Percentiles rank a stretch among this genome's conserved stretches.
Conservation (phyloP, 2,113 vertebrate species). For the Poicephalus gulielmi region DNA sequence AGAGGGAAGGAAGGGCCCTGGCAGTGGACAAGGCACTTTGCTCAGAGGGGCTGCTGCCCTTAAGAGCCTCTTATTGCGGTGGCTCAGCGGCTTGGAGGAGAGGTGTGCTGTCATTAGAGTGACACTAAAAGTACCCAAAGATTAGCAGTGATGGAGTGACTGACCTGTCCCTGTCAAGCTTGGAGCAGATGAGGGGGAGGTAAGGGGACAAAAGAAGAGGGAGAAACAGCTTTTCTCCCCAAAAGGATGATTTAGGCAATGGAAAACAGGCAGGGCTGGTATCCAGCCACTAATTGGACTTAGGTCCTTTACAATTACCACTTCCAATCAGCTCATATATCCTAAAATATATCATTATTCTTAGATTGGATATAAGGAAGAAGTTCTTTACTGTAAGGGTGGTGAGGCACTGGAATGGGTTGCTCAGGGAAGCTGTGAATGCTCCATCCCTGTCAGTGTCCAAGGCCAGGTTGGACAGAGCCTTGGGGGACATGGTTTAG, state of each 20-base stretch:
- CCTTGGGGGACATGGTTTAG: no score
- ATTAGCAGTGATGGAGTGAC: conserved; percentile 13
- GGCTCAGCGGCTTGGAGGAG: background rate
- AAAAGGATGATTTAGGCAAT: background rate
- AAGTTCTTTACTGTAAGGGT: no score
- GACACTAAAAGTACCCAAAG: conserved; percentile 70
- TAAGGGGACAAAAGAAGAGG: background rate
- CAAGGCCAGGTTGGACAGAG: no score
- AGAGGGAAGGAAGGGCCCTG: conserved; percentile 17
- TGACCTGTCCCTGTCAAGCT: conserved; percentile 56
- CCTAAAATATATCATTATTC: background rate
- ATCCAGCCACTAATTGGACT: background rate
- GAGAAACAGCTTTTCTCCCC: background rate
- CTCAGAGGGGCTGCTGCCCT: conserved; percentile 68
- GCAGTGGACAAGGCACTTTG: conserved; percentile 74
- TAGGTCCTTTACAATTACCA: background rate
- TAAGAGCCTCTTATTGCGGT: conserved; percentile 62
- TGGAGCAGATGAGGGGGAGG: background rate
- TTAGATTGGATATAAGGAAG: no score
- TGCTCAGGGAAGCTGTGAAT: no score
- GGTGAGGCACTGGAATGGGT: no score
- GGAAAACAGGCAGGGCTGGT: background rate
- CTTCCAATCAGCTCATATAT: background rate
- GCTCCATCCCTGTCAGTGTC: no score
- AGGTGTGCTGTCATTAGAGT: conserved; percentile 61